Base-by-base conservation (phyloP, 2,888 invertebrate species). In the Merodon equestris region DNA sequence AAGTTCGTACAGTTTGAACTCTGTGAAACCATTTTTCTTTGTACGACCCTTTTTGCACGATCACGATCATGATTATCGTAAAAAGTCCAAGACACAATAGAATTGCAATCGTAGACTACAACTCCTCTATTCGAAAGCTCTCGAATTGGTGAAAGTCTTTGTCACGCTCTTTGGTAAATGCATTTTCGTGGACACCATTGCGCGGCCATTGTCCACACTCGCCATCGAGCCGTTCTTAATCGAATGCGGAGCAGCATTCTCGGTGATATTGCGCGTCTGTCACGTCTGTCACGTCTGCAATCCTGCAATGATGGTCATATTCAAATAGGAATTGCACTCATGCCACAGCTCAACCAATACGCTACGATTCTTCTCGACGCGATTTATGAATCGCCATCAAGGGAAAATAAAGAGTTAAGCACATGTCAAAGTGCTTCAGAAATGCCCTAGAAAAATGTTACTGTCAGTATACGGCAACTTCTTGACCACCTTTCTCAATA, bases 171-270 rank as follows among this genome's bases (percentile, higher is more conserved):
- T 99, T 82, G 95, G 93, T 83, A 95, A 97, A 84, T 98, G 98
- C 90, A 93, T 96, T 84, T 92, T 99, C 84, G 98, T 98, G 40
- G 99, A 99, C 89, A 98, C 97, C 34, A 96, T 97, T 53, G 96
- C 97, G 71, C 91, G 98, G 83, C 96, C 97, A 89, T 93, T 98
- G 40, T 97, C 98, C 66, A 96, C 98, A 0, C 92, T 99, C 84
- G 97, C 98, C 14, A 96, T 99, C 12, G 95, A 97, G 71, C 97
- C 99, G 0, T 99, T 99, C 90, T 99, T 99, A 90, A 98, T 99
- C 9, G 99, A 99, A 98, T 98, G 89, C 92, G 98, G 73, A 93
- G 96, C 85, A 92, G 98, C 70, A 91, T 99, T 81, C 90, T 99
- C 45, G 97, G 98, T 86, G 99, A 99, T 88, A 97, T 99, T n/a